Evolutionary conservation across 2,797 vertebrate genomes (phyloP).

Genomic region (Cynopterus sphinx): DNA sequence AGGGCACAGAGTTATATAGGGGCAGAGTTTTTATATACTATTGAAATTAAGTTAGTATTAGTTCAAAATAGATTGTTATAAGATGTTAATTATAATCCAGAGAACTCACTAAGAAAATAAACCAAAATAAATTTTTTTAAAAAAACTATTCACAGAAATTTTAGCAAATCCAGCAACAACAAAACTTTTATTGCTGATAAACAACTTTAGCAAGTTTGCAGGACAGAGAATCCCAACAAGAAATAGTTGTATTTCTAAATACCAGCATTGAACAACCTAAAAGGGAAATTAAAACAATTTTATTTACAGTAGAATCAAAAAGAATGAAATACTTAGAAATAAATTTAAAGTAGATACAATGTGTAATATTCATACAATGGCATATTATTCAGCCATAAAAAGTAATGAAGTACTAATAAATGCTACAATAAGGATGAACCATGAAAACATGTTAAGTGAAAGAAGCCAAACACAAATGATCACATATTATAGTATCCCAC

Average conservation of each 20-base stretch:
- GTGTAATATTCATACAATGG: not conserved
- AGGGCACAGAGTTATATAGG: not conserved
- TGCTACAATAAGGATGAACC: not conserved
- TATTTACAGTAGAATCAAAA: not conserved
- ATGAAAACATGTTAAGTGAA: slow-evolving; percentile 2
- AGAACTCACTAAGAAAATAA: not conserved
- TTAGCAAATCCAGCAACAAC: not conserved
- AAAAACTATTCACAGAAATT: not conserved
- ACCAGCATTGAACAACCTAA: not conserved
- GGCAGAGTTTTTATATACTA: not conserved
- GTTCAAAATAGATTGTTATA: not conserved
- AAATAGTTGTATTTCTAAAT: not conserved
- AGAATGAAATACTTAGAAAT: not conserved
- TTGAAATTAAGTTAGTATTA: slow-evolving; percentile 2
- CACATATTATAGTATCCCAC: not conserved
- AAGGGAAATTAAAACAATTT: not conserved
- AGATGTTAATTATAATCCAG: not conserved
- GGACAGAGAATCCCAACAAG: not conserved
- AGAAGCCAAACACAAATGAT: not conserved
- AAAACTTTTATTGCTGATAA: not conserved
- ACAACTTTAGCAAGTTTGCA: not conserved
- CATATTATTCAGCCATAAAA: not conserved
- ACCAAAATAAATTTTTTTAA: not conserved
- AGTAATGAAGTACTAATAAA: not conserved
- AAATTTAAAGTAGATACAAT: not conserved